Evolutionary conservation across 2,888 invertebrate species (phyloP).

Genomic region (Polymixis flavicincta): DNA sequence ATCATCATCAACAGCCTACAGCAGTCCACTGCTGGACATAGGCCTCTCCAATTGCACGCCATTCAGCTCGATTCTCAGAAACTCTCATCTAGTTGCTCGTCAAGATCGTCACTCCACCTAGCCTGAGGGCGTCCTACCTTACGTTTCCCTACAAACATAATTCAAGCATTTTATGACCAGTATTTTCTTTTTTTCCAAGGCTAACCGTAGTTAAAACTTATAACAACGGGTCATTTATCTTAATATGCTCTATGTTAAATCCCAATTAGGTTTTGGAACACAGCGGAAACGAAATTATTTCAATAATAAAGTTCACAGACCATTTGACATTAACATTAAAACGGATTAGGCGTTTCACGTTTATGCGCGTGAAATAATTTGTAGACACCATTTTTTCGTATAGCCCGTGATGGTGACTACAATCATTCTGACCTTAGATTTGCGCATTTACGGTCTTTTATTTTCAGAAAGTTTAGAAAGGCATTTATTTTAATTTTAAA

Average conservation of each 20-base stretch:
- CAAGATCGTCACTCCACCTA: too few species aligned
- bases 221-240: slow-evolving; percentile 1
- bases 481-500: background rate
- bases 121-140: too few species aligned
- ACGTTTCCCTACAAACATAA: too few species aligned
- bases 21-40: too few species aligned
- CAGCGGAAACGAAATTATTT: slow-evolving; percentile 28
- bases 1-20: too few species aligned
- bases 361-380: slow-evolving; percentile 33
- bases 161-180: background rate
- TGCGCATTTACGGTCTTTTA: background rate
- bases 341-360: slow-evolving; percentile 24
- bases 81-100: too few species aligned
- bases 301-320: slow-evolving; percentile 28
- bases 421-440: slow-evolving; percentile 16
- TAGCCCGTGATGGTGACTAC: slow-evolving; percentile 14
- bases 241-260: background rate
- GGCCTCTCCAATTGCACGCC: too few species aligned
- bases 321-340: slow-evolving; percentile 43
- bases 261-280: slow-evolving; percentile 1
- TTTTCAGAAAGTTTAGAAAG: background rate
- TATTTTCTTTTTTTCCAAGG: background rate
- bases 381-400: too few species aligned
- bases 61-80: too few species aligned
- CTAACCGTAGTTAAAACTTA: background rate